Base-by-base conservation (phyloP, 2,113 vertebrate genomes). In the Muntiacus reevesi region DNA sequence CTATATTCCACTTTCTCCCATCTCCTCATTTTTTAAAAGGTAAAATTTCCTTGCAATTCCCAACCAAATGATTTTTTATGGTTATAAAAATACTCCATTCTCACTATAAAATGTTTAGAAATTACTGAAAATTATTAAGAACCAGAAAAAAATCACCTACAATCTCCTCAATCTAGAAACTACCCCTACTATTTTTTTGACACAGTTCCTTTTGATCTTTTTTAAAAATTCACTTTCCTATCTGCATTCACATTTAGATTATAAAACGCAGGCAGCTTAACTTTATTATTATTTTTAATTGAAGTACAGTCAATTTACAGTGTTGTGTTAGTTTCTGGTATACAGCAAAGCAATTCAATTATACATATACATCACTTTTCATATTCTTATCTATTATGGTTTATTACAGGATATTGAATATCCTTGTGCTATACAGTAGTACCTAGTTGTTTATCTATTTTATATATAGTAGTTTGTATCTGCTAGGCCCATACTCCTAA, bases 91-190 rank as follows among this genome's bases (percentile, higher is more conserved):
- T 87, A 81, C 25, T 64, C 57, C 36, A 55, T 81, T 87, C 23
- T 94, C 30, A 74, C 43, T 93, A 84, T 13, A 76, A 88, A 93
- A 71, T 92, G 25, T 81, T 87, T 95, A 67, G 50, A 64, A 95
- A 92, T 5, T 40, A 81, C 30, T 67, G 57, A 91, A 55, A 87
- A 87, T 47, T 36, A 55, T 78, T 67, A 87, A 71, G 50, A 71
- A 82, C 59, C 59, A 78, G 83, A 76, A 91, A 59, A 95, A 50
- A 92, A 47, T 78, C 9, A 33, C 50, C 23, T 79, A 40, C 0
- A 16, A 16, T 60, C 16, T 89, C 28, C 59, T 79, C n/a, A 86
- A 59, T 50, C 16, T 81, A 52, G 64, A 93, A 36, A 30, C 3
- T 81, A 86, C 40, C 47, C 30, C 27, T 92, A 7, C 43, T 89